Conservation (phyloP, 2,797 vertebrate genomes). For the Columba guinea region DNA sequence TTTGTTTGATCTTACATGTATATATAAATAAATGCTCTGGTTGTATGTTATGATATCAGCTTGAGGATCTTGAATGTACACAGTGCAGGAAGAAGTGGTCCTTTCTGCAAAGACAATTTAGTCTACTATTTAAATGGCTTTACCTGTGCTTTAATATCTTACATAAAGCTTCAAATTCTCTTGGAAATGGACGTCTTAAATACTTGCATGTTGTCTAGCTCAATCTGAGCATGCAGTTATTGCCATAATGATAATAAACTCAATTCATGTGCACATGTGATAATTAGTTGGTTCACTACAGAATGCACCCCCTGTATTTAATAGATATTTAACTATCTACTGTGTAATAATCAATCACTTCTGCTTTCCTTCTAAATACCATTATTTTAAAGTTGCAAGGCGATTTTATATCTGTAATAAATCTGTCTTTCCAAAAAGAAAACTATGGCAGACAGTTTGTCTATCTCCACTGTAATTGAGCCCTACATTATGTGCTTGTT, state of each 20-base stretch:
- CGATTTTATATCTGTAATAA: conserved; percentile 22
- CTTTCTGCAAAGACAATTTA: background rate
- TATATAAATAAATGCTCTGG: background rate
- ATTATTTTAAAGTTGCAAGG: background rate
- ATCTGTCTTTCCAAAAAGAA: background rate
- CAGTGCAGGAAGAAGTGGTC: fast-evolving
- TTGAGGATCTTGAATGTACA: background rate
- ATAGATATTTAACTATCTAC: conserved; percentile 53
- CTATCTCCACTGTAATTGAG: background rate
- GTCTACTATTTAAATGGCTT: background rate
- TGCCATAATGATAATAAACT: background rate
- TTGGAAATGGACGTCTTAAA: background rate
- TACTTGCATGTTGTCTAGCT: background rate
- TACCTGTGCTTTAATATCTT: background rate
- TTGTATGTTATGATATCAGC: background rate
- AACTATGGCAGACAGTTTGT: background rate
- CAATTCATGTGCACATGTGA: background rate
- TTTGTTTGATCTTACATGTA: background rate
- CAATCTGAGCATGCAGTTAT: background rate
- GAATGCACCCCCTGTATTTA: background rate
- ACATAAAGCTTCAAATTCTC: background rate
- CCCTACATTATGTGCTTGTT: background rate
- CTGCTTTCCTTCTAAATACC: background rate
- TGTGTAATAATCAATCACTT: conserved; percentile 50
- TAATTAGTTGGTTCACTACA: background rate